A percentile compares a stretch with the other conserved stretches of the same genome.
Conservation (phyloP, 2,113 vertebrate species). For the Archilochus colubris region DNA sequence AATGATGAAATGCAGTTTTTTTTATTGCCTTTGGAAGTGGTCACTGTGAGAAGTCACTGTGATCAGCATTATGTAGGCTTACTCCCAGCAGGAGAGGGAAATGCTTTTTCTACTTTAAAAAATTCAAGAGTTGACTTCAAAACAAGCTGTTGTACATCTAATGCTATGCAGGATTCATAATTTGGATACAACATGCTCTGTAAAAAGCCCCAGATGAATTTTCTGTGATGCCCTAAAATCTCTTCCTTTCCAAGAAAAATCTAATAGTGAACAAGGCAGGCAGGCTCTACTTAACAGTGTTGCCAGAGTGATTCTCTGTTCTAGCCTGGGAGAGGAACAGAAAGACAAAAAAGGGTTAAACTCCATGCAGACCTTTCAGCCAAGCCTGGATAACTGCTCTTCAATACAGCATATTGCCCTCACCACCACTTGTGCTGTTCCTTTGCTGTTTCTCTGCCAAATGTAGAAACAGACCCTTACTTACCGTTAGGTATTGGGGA, state of each 20-base stretch:
- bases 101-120: conserved; percentile 11
- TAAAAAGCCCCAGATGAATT: background rate
- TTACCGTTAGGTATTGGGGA: background rate
- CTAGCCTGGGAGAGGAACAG: background rate
- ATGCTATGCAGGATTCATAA: background rate
- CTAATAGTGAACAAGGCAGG: background rate
- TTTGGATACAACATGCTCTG: background rate
- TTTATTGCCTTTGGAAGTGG: conserved; percentile 26
- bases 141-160: background rate
- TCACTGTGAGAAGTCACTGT: background rate
- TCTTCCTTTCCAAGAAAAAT: background rate
- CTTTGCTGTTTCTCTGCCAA: background rate
- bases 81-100: background rate
- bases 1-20: conserved; percentile 13
- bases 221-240: background rate
- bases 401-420: background rate
- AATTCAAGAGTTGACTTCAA: background rate
- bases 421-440: background rate
- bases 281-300: background rate
- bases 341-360: background rate
- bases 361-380: background rate
- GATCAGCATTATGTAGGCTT: background rate
- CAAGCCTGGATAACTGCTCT: background rate
- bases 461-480: background rate
- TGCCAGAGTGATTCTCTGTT: background rate